A percentile compares a stretch with the other conserved stretches of the same genome.
phyloP scores from a whole-genome alignment of 2,113 vertebrate genomes.

The Mobula hypostoma region DNA sequence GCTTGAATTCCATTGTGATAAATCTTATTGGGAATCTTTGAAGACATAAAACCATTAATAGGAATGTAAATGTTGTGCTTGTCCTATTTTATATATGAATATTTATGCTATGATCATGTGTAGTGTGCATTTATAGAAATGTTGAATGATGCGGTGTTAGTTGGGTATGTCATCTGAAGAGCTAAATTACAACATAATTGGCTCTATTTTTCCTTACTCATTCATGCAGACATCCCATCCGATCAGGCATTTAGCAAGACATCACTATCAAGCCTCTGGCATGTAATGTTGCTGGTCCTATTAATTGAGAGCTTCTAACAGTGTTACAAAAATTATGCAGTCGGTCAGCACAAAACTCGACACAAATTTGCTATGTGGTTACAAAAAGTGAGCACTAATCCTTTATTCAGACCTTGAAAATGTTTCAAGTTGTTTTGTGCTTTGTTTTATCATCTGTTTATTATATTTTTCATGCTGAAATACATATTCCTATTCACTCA shows the following conservation, averaged over 20 bases:
- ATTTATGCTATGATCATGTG: not conserved
- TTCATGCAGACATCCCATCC: not conserved
- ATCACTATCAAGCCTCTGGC: not conserved
- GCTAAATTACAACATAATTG: not conserved
- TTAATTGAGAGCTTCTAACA: not conserved
- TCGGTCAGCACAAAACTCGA: not conserved
- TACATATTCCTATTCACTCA: not conserved
- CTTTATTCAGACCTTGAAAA: constrained; percentile 23
- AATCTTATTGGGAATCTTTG: too few relatives aligned
- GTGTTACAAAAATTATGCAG: constrained; percentile 24
- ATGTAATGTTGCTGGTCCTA: not conserved
- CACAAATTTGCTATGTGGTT: not conserved
- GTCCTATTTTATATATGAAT: not conserved
- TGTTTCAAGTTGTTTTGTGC: constrained; percentile 9
- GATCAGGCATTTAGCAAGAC: constrained; percentile 11
- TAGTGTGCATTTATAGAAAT: not conserved
- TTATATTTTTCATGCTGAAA: not conserved
- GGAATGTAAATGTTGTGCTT: not conserved
- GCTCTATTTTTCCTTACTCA: not conserved
- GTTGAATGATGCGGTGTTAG: not conserved
- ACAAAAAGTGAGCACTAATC: constrained; percentile 20
- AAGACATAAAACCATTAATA: too few relatives aligned
- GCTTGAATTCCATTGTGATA: too few relatives aligned
- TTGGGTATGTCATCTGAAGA: not conserved
- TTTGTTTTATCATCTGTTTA: not conserved